A percentile compares a stretch with the other conserved stretches of the same genome.
phyloP scores from a whole-genome alignment of 2,888 invertebrate genomes.

The Lumbricus terrestris region DNA sequence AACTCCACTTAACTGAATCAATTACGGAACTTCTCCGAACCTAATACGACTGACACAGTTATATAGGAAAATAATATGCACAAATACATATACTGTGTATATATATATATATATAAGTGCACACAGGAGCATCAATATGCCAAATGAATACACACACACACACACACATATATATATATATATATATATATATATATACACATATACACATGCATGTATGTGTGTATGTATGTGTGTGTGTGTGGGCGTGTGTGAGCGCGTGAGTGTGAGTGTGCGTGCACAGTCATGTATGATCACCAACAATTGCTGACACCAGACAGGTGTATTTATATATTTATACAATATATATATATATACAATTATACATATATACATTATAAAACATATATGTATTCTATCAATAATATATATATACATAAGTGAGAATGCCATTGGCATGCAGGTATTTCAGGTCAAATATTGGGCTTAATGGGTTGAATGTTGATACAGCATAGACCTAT shows the following conservation, averaged over 20 bases:
- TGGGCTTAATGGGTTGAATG: background rate
- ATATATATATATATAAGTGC: no score
- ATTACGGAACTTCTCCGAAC: background rate
- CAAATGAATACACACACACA: no score
- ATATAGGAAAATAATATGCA: slow-evolving; percentile 3
- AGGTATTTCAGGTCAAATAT: background rate
- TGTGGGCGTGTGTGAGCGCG: no score
- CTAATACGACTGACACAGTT: background rate
- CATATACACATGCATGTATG: background rate
- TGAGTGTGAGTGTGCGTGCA: no score
- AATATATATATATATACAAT: slow-evolving; percentile 21
- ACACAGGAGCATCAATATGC: background rate
- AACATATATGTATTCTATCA: slow-evolving; percentile 16
- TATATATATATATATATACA: background rate
- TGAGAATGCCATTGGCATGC: background rate
- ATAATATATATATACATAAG: background rate
- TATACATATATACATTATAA: slow-evolving; percentile 20
- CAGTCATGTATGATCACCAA: no score
- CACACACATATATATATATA: slow-evolving; percentile 6
- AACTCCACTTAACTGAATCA: background rate
- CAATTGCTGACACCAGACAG: no score
- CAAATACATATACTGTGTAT: no score
- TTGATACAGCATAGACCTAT: background rate
- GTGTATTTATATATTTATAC: slow-evolving; percentile 13
- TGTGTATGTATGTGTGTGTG: background rate